Percentiles rank a stretch among this genome's conserved stretches.
Evolutionary conservation across 2,113 vertebrate species (phyloP).

Genomic region (Poecile atricapillus): DNA sequence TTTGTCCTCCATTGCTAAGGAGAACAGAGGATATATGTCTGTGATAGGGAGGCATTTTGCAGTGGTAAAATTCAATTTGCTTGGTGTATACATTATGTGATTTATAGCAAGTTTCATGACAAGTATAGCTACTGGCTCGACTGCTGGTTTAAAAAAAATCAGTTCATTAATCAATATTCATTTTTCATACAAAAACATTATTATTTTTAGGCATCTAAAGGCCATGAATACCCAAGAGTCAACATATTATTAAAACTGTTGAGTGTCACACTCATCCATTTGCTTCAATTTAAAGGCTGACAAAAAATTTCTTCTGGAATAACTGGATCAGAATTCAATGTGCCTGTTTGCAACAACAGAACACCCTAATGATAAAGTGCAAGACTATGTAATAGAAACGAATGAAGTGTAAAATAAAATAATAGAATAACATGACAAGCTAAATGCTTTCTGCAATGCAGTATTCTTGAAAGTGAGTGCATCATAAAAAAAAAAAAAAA

Average conservation of each 20-base stretch:
- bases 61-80: not conserved
- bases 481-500: conserved; percentile 26
- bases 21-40: not conserved
- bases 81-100: conserved; percentile 41
- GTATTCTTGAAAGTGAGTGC: conserved; percentile 14
- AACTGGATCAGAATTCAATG: conserved; percentile 40
- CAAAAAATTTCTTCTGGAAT: conserved; percentile 53
- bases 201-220: conserved; percentile 78
- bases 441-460: conserved; percentile 50
- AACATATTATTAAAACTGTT: conserved; percentile 70
- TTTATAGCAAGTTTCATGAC: conserved; percentile 74
- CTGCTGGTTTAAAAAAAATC: conserved; percentile 68
- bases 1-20: not conserved
- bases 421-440: conserved; percentile 66
- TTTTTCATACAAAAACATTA: conserved; percentile 75
- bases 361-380: conserved; percentile 61
- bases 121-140: conserved; percentile 65
- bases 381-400: conserved; percentile 63
- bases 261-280: conserved; percentile 57
- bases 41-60: not conserved
- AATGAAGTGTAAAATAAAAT: conserved; percentile 74
- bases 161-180: conserved; percentile 80
- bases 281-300: conserved; percentile 61
- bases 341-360: conserved; percentile 57
- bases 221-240: conserved; percentile 68